Percentiles rank a stretch among this genome's conserved stretches.
phyloP scores from a whole-genome alignment of 2,888 invertebrate species.

The Caenorhabditis macrosperma region DNA sequence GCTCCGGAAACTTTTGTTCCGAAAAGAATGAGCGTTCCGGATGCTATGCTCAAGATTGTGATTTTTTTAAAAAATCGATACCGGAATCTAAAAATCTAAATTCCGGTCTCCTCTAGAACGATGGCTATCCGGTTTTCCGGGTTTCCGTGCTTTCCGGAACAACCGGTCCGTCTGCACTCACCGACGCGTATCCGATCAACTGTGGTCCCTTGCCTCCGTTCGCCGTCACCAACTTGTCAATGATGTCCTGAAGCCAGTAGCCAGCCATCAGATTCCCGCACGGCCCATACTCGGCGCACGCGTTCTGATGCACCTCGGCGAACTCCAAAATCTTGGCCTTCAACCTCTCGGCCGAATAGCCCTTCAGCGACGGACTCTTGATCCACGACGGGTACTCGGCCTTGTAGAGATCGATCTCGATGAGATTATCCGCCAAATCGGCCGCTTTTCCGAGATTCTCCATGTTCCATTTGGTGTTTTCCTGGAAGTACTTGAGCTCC shows the following conservation, averaged over 20 bases:
- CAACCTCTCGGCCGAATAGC: conserved; percentile 57
- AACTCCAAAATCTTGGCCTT: conserved; percentile 57
- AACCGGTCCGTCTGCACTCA: no score
- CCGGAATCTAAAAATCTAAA: no score
- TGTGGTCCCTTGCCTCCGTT: conserved; percentile 56
- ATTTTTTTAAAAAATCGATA: no score
- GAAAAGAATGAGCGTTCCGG: no score
- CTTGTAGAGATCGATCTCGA: conserved; percentile 66
- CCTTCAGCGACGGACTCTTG: conserved; percentile 57
- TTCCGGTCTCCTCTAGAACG: no score
- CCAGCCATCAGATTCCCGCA: conserved; percentile 74
- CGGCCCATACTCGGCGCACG: conserved; percentile 67
- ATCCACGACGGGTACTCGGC: conserved; percentile 70
- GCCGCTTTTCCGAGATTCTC: conserved; percentile 66
- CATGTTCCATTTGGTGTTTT: conserved; percentile 69
- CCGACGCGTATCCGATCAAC: conserved; percentile 70
- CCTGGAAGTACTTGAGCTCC: conserved; percentile 60
- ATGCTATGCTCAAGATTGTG: no score
- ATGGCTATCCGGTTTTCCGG: no score
- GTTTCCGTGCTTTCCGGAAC: no score
- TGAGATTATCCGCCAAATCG: conserved; percentile 73
- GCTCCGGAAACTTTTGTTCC: no score
- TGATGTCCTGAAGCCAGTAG: conserved; percentile 65
- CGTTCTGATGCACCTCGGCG: conserved; percentile 70
- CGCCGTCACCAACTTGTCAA: conserved; percentile 51